phyloP scores from a whole-genome alignment of 2,888 invertebrate genomes.

The Plagiodera versicolora region DNA sequence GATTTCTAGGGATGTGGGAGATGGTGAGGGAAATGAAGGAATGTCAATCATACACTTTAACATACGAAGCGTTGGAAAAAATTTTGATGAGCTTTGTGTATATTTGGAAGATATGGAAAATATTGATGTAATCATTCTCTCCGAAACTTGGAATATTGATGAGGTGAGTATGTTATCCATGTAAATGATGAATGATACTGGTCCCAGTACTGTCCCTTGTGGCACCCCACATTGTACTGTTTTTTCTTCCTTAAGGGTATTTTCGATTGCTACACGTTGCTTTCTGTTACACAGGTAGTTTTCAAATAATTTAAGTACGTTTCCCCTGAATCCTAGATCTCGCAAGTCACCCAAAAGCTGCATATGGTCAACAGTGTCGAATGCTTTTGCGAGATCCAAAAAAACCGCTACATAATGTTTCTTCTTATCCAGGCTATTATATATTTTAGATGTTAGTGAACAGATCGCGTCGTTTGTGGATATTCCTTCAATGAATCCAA shows the following conservation, averaged over 20 bases:
- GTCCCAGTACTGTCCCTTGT: background rate
- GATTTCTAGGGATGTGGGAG: too few relatives aligned
- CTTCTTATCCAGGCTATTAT: background rate
- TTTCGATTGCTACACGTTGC: background rate
- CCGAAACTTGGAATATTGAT: too few relatives aligned
- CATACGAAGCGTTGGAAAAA: too few relatives aligned
- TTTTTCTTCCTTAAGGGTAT: background rate
- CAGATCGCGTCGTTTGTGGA: background rate
- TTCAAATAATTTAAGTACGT: background rate
- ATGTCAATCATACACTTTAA: too few relatives aligned
- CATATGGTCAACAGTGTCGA: conserved; percentile 9
- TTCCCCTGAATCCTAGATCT: conserved; percentile 2
- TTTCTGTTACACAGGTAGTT: background rate
- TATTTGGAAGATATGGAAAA: too few relatives aligned
- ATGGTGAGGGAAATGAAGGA: too few relatives aligned
- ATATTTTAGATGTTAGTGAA: conserved; percentile 3
- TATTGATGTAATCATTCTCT: too few relatives aligned
- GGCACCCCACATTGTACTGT: background rate
- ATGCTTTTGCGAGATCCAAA: conserved; percentile 1
- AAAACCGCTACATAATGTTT: background rate
- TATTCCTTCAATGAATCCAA: conserved; percentile 6
- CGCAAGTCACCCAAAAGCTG: background rate
- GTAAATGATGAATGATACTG: background rate
- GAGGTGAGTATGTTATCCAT: conserved; percentile 1
- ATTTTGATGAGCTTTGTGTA: too few relatives aligned